A percentile compares a stretch with the other conserved stretches of the same genome.
Conservation (phyloP, 1,140 invertebrate species). For the Samia ricini region DNA sequence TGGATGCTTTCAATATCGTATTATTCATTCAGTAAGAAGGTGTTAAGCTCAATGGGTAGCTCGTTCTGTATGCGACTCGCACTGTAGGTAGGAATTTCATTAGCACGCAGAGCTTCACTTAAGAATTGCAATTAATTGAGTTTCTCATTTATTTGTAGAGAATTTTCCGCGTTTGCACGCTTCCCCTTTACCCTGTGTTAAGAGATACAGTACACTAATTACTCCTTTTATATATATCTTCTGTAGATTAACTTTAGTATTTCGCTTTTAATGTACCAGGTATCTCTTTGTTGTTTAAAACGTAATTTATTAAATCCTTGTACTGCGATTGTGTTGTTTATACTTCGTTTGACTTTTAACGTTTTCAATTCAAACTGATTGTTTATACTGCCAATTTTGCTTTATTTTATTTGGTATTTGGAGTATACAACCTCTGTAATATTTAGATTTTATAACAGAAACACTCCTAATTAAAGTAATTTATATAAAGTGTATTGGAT, state of each 20-base stretch:
- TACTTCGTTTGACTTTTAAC: neutral
- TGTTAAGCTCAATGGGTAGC: neutral
- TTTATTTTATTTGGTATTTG: too few relatives aligned
- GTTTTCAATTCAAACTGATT: neutral
- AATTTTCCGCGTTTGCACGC: slow-evolving; percentile 5
- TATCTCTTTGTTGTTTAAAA: neutral
- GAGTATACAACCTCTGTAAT: too few relatives aligned
- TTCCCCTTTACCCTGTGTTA: neutral
- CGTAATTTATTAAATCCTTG: neutral
- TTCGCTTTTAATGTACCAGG: neutral
- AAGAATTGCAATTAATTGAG: slow-evolving; percentile 11
- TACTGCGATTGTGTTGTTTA: neutral
- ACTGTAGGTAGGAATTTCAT: slow-evolving; percentile 5
- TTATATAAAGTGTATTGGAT: too few relatives aligned
- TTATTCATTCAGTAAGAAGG: neutral
- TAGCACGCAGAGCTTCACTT: slow-evolving; percentile 8
- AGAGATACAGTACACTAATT: neutral
- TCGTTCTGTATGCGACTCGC: neutral
- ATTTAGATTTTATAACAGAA: too few relatives aligned
- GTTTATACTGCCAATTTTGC: too few relatives aligned
- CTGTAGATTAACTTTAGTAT: neutral
- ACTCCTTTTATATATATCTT: neutral
- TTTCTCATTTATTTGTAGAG: slow-evolving; percentile 12
- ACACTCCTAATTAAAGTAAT: too few relatives aligned
- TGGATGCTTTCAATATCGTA: neutral